These are phyloP conservation scores for Smittia sp. DNA, from an alignment of 2,888 invertebrate species.

Conservation along the genomic window DNA sequence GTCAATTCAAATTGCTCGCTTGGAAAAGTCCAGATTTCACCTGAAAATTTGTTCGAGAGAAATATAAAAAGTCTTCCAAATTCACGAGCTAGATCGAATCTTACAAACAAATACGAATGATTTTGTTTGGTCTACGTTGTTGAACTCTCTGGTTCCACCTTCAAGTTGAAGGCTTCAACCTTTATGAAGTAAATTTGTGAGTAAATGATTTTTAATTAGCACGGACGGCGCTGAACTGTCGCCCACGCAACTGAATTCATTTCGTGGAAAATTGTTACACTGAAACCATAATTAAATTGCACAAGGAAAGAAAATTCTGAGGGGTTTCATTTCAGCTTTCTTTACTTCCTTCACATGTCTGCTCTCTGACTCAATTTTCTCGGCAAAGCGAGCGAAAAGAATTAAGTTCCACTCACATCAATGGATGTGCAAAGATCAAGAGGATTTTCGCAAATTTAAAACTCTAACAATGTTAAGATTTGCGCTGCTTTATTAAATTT, in stretches of 20 bases:
- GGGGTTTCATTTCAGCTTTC: constrained; percentile 1
- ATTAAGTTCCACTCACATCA: constrained; percentile 3
- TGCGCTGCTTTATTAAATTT: constrained; percentile 36
- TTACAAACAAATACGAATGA: too few relatives aligned
- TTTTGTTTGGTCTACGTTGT: too few relatives aligned
- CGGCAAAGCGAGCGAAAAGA: background rate
- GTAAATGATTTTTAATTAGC: constrained; percentile 21
- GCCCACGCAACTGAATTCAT: background rate
- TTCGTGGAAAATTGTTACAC: constrained; percentile 21
- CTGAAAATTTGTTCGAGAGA: too few relatives aligned
- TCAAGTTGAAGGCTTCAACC: background rate
- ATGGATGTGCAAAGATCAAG: constrained; percentile 19
- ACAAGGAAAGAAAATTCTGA: background rate
- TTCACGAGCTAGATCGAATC: too few relatives aligned
- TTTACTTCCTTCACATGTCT: background rate
- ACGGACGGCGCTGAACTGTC: too few relatives aligned
- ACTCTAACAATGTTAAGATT: constrained; percentile 35
- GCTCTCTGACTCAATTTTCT: background rate
- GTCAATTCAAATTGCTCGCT: background rate
- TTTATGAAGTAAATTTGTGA: constrained; percentile 22
- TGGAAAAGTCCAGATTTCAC: background rate
- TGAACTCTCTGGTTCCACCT: too few relatives aligned
- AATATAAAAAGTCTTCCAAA: too few relatives aligned
- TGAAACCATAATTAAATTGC: constrained; percentile 36
- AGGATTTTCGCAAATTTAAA: constrained; percentile 17